Conservation (phyloP, 2,888 invertebrate genomes). For the Netelia melanura region DNA sequence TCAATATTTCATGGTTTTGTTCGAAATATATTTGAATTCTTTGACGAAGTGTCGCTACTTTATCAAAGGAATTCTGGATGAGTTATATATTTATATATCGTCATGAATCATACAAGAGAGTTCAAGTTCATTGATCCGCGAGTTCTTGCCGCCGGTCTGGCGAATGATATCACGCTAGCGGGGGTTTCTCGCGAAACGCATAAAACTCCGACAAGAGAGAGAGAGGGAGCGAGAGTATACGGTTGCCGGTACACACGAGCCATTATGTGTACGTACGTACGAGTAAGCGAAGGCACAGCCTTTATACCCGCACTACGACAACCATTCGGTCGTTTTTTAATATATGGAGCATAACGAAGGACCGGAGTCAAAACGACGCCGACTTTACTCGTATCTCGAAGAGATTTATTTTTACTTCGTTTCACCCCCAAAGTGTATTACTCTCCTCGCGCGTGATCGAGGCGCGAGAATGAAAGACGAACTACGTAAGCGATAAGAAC, state of each 20-base stretch:
- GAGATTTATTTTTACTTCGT: constrained; percentile 59
- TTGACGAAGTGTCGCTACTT: background rate
- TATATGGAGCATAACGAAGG: constrained; percentile 59
- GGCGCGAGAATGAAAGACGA: background rate
- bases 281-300: constrained; percentile 23
- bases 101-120: constrained; percentile 63
- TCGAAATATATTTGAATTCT: constrained; percentile 28
- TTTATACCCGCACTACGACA: constrained; percentile 15
- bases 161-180: constrained; percentile 64
- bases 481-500: constrained; percentile 22
- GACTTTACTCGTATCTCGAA: constrained; percentile 56
- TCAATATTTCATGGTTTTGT: constrained; percentile 30
- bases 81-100: constrained; percentile 28
- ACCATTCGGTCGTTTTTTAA: constrained; percentile 45
- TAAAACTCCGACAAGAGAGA: constrained; percentile 64
- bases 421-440: constrained; percentile 37
- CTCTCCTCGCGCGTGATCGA: background rate
- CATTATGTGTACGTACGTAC: constrained; percentile 32
- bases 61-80: constrained; percentile 38
- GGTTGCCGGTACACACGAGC: background rate
- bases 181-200: constrained; percentile 72
- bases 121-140: constrained; percentile 72
- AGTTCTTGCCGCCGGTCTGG: constrained; percentile 45
- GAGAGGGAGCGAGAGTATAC: constrained; percentile 4
- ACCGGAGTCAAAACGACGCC: constrained; percentile 63